Evolutionary conservation across 2,113 vertebrate species (phyloP), one percentile per base, ranked within the genome.

Genomic region (Tricholaema leucomelas): DNA sequence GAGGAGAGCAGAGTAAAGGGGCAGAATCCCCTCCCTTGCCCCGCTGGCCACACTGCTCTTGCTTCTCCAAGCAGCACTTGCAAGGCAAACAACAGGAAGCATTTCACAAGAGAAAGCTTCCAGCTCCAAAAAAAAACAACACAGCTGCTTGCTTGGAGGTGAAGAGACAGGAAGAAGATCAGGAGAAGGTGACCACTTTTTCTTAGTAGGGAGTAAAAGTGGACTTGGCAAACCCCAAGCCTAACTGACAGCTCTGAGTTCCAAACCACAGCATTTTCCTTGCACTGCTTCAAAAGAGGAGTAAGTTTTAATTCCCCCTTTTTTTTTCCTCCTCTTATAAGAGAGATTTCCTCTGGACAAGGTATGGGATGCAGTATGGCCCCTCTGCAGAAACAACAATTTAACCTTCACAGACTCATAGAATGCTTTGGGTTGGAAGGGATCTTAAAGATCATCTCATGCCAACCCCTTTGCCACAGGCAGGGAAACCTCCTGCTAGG

Each of bases 21-120:
- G n/a, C n/a, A n/a, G n/a, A n/a, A n/a, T n/a, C n/a, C n/a, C n/a
- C n/a, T n/a, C n/a, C n/a, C n/a, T n/a, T n/a, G n/a, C n/a, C n/a
- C n/a, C n/a, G n/a, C n/a, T n/a, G n/a, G n/a, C n/a, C n/a, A n/a
- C n/a, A n/a, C n/a, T n/a, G n/a, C n/a, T n/a, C n/a, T n/a, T n/a
- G n/a, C n/a, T n/a, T n/a, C n/a, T n/a, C 44, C 55, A 35, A 72
- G 65, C 50, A 50, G 20, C 20, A 56, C 54, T 28, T 78, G 84
- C 33, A 69, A 81, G 92, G 65, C 20, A 86, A 93, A 88, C 56
- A 91, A 81, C 54, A 66, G 69, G 75, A 92, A 92, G 15, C 6
- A 2, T 88, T 91, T 60, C 54, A 56, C 66, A 56, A 38, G 6
- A 59, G 64, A 66, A 73, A 75, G 67, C 44, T 23, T 82, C 27